Evolutionary conservation across 1,140 invertebrate species (phyloP).

Genomic region (Trichonephila inaurata): DNA sequence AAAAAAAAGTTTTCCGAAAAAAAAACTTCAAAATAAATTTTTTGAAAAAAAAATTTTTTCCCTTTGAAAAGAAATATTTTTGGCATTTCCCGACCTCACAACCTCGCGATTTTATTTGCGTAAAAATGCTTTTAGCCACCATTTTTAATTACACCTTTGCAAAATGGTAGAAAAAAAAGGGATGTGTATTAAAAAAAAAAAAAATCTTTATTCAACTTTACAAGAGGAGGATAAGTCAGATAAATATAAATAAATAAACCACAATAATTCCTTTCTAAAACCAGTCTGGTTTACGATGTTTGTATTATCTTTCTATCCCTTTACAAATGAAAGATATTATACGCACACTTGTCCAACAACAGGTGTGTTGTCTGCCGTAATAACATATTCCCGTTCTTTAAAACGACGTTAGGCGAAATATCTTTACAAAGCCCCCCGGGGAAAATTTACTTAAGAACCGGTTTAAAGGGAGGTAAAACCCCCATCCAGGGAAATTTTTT

Average conservation of each 20-base stretch:
- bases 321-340: slow-evolving; percentile 39
- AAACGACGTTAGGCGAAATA: background rate
- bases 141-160: background rate
- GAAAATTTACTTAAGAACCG: no score
- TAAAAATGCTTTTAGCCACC: background rate
- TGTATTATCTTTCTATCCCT: background rate
- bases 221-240: background rate
- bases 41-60: background rate
- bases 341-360: slow-evolving; percentile 21
- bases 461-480: no score
- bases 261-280: background rate
- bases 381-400: slow-evolving; percentile 27
- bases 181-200: slow-evolving; percentile 16
- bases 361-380: slow-evolving; percentile 18
- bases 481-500: background rate
- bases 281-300: slow-evolving; percentile 21
- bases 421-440: slow-evolving; percentile 16
- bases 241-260: slow-evolving; percentile 1
- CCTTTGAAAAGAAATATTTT: background rate
- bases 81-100: background rate
- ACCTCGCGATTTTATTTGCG: background rate
- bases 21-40: no score
- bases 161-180: background rate
- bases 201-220: background rate
- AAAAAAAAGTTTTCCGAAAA: no score